phyloP scores from a whole-genome alignment of 2,888 invertebrate genomes.

The Brassicogethes aeneus region DNA sequence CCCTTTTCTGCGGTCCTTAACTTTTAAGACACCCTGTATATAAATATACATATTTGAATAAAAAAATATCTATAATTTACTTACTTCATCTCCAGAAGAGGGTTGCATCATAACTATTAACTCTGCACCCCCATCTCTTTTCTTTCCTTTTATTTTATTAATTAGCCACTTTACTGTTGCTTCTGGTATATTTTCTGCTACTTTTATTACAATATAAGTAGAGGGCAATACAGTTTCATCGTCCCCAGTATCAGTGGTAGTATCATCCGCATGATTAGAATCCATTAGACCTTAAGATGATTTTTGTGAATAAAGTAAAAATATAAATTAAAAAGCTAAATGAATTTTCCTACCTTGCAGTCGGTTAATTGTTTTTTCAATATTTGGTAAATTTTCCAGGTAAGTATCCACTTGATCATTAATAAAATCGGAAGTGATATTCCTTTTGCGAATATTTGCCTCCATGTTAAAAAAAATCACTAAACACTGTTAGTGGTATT shows the following conservation, averaged over 20 bases:
- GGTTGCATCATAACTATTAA: conserved; percentile 45
- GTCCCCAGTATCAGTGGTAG: conserved; percentile 15
- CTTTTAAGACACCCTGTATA: too few species aligned
- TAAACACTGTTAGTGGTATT: too few species aligned
- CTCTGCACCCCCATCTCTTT: conserved; percentile 48
- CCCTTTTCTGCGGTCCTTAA: too few species aligned
- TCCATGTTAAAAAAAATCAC: too few species aligned
- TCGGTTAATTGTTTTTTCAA: neutral
- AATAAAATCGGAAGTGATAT: neutral
- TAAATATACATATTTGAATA: too few species aligned
- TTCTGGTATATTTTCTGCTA: conserved; percentile 40
- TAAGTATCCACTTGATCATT: neutral
- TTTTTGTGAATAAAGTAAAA: too few species aligned
- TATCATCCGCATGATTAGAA: conserved; percentile 6
- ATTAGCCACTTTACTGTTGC: conserved; percentile 46
- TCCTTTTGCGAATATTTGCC: too few species aligned
- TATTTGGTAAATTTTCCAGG: neutral
- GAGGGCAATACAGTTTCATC: conserved; percentile 36
- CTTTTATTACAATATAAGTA: conserved; percentile 44
- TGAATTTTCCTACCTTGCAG: neutral
- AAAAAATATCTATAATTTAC: too few species aligned
- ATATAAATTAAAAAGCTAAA: too few species aligned
- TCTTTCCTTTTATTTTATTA: conserved; percentile 44
- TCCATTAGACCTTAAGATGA: neutral
- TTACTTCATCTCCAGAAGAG: conserved; percentile 10